Evolutionary conservation across 2,888 invertebrate species (phyloP).

Genomic region (Pyrrhopygopsis socrates): DNA sequence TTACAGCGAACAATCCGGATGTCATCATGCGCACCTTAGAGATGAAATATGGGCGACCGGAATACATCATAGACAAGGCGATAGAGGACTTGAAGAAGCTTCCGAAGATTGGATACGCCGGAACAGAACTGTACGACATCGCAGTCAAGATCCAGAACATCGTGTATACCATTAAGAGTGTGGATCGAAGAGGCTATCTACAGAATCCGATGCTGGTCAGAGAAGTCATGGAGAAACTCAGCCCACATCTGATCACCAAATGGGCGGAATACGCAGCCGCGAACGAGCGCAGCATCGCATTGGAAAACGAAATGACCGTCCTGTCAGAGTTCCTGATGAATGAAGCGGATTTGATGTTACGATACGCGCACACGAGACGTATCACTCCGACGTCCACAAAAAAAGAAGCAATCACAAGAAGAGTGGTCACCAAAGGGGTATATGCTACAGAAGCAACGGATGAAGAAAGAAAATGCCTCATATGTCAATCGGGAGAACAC

Average conservation of each 20-base stretch:
- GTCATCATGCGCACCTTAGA: neutral
- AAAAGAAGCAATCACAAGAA: neutral
- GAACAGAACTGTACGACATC: neutral
- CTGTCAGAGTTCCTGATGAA: neutral
- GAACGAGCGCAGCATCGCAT: neutral
- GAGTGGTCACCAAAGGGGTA: neutral
- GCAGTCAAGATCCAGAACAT: neutral
- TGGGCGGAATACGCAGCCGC: neutral
- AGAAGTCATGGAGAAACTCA: neutral
- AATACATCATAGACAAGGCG: neutral
- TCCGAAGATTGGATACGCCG: neutral
- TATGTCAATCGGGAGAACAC: neutral
- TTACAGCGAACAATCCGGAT: neutral
- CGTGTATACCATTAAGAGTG: neutral
- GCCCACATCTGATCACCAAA: neutral
- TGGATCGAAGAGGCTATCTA: neutral
- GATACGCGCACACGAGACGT: neutral
- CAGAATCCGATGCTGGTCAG: neutral
- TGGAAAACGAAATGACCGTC: neutral
- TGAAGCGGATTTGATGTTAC: neutral
- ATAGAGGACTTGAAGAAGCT: neutral
- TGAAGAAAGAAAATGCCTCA: neutral
- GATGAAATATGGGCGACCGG: neutral
- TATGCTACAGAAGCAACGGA: neutral
- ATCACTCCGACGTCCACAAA: too few species aligned